Base-by-base conservation (phyloP, 1,140 invertebrate species). In the Musca vetustissima region DNA sequence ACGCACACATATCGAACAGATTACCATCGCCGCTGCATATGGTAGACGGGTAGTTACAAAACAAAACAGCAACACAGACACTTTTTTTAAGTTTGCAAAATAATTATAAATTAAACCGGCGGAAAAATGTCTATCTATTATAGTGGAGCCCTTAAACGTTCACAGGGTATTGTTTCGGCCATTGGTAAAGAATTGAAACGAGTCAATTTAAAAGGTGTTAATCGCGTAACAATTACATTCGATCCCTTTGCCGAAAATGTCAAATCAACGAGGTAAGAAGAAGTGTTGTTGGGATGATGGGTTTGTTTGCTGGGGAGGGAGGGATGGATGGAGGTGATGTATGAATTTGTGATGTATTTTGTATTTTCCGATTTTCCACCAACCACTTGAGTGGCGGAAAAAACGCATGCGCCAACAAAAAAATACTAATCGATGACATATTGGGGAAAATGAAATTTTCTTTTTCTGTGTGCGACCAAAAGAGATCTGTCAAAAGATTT, bases 161-260 rank as follows among this genome's bases (percentile, higher is more conserved):
- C 88, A 0, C 83, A 80, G 17, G 91, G 91, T 47, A 67, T 91
- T 22, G 83, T 89, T 36, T 88, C 88, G 74, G 89, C 89, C 49
- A 89, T 92, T 67, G 81, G 76, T 52, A 90, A 91, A 79, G 89
- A 93, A 80, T 70, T 92, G 52, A 89, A 86, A 75, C 71, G 74
- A 66, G 75, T 95, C 9, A 92, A 90, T 84, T 85, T 95, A 19
- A 91, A 91, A 82, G 92, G 92, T n/a, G 89, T 92, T 0, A 90
- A 90, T 74, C 87, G 87, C 80, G 88, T 96, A 68, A 86, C 86
- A 15, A 88, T 94, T 53, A 88, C 89, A 76, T 95, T 95, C 74
- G 93, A 96, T 85, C 93, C 93, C 7, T 95, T 95, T 84, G 84
- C 88, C 71, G 84, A 88, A 71, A 89, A 90, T 79, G 87, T 88